A percentile compares a stretch with the other conserved stretches of the same genome.
Conservation (phyloP, 2,888 invertebrate species). For the Amaurobius ferox region DNA sequence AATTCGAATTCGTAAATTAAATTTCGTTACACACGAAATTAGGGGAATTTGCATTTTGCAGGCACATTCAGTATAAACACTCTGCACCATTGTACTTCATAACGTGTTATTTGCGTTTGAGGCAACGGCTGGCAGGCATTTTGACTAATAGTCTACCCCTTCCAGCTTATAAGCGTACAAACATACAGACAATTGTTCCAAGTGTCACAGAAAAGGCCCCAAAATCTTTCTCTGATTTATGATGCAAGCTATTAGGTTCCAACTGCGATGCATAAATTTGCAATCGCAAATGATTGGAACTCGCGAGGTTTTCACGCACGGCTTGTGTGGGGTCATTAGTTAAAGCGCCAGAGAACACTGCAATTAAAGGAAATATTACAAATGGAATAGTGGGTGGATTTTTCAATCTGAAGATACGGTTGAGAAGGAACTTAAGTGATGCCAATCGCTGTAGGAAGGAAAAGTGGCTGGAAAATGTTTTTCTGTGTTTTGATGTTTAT, state of each 20-base stretch:
- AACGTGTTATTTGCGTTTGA: neutral
- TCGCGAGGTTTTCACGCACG: constrained; percentile 57
- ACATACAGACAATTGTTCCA: constrained; percentile 56
- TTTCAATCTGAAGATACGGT: neutral
- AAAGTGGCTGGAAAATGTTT: neutral
- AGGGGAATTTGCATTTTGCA: constrained; percentile 3
- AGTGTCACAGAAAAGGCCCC: constrained; percentile 51
- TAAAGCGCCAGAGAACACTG: constrained; percentile 53
- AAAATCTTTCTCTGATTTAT: constrained; percentile 59
- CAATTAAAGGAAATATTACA: constrained; percentile 66
- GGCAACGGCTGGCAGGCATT: constrained; percentile 8
- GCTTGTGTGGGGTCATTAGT: constrained; percentile 52
- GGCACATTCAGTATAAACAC: neutral
- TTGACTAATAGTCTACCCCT: constrained; percentile 54
- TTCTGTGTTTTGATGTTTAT: neutral
- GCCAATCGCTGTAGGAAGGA: neutral
- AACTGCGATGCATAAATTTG: constrained; percentile 64
- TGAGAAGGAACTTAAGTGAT: neutral
- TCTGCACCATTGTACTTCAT: neutral
- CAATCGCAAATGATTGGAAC: constrained; percentile 49
- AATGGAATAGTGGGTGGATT: constrained; percentile 15
- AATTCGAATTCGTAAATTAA: neutral
- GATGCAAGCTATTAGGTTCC: constrained; percentile 58
- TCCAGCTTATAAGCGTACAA: neutral
- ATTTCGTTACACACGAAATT: neutral